Base-by-base conservation (phyloP, 2,113 vertebrate species). In the Nicator chloris region DNA sequence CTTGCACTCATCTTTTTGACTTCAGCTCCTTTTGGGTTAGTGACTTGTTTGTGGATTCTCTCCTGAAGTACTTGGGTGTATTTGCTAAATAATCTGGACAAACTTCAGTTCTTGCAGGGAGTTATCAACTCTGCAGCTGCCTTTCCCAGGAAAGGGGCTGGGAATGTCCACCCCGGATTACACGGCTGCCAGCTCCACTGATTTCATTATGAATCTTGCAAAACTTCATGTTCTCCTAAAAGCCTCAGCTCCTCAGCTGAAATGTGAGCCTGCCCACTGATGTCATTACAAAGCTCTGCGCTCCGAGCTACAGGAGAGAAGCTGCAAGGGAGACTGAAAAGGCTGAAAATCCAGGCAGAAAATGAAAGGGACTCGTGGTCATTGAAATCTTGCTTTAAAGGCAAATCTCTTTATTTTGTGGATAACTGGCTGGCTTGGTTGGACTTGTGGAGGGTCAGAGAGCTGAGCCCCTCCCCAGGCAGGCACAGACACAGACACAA, bases 41-140 rank as follows among this genome's bases (percentile, higher is more conserved):
- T 69, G 70, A 27, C 65, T 90, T 92, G 73, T 92, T 91, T 87
- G 84, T 84, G 78, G 65, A 72, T 82, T 89, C 45, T 68, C 66
- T 79, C 13, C 70, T 59, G 35, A 82, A 76, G 50, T 31, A 56
- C 57, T 92, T 26, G 53, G 24, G 44, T 81, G 64, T 65, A 69
- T 95, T 91, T 89, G 84, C 49, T 92, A 80, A 96, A 94, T 94
- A 89, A 92, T 85, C 85, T 91, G 91, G 70, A 69, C 84, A 87
- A 92, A 88, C 42, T 44, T 85, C 19, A 72, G 79, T 45, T 80
- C 44, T 86, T 87, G 78, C 82, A 82, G 82, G 16, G 61, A 92
- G 65, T 54, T 87, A 65, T 63, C 11, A 1, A 26, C 61, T 28
- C 45, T 47, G 31, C 60, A 68, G 80, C 60, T 86, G 64, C 17